phyloP scores from a whole-genome alignment of 2,888 invertebrate genomes.

The Pachycephus smyrnensis region DNA sequence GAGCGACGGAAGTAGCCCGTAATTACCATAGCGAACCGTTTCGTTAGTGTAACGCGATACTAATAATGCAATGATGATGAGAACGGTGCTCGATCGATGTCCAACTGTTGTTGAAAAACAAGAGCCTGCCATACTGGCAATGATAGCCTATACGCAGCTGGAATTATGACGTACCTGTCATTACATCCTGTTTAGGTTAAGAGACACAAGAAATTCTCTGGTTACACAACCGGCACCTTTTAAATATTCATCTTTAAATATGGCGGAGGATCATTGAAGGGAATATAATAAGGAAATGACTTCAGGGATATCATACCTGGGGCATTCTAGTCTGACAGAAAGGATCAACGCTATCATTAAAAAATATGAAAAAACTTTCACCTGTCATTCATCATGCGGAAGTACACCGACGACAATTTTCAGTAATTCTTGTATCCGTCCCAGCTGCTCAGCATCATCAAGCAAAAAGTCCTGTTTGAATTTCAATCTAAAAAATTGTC shows the following conservation, averaged over 20 bases:
- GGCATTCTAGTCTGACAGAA: constrained; percentile 38
- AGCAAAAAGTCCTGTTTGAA: not conserved
- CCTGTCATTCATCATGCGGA: not conserved
- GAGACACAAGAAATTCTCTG: not conserved
- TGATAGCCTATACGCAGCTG: not conserved
- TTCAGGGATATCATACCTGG: not conserved
- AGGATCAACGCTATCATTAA: constrained; percentile 55
- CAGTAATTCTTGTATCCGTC: constrained; percentile 16
- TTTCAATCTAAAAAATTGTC: not conserved
- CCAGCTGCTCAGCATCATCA: not conserved
- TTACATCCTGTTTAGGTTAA: not conserved
- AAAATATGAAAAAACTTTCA: constrained; percentile 40
- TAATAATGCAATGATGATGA: constrained; percentile 26
- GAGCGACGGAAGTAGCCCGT: constrained; percentile 12
- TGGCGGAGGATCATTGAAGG: not conserved
- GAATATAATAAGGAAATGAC: not conserved
- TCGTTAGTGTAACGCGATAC: constrained; percentile 34
- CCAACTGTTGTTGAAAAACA: not conserved
- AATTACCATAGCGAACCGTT: constrained; percentile 10
- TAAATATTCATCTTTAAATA: not conserved
- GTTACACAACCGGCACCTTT: not conserved
- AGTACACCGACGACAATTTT: constrained; percentile 8
- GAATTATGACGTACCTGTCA: not conserved
- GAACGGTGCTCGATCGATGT: not conserved
- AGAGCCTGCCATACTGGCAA: not conserved